phyloP scores from a whole-genome alignment of 2,888 invertebrate species.

The Sinodicranocentrus sp. region DNA sequence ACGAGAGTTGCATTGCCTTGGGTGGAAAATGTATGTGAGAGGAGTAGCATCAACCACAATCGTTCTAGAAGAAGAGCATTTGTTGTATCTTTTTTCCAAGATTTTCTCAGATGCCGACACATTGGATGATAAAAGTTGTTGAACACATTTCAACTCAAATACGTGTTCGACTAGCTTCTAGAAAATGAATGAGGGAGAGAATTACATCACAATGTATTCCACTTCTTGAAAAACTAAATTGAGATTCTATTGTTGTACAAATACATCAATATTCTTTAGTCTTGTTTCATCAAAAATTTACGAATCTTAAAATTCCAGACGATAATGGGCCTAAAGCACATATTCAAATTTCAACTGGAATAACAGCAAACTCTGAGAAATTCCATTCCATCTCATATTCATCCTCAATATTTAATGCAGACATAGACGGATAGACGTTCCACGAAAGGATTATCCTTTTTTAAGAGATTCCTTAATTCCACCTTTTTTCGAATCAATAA shows the following conservation, averaged over 20 bases:
- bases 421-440: no score
- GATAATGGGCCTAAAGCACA: no score
- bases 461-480: no score
- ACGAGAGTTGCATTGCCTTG: not conserved
- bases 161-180: not conserved
- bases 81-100: not conserved
- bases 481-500: no score
- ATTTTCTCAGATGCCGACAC: not conserved
- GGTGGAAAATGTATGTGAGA: not conserved
- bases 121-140: not conserved
- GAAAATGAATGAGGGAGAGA: not conserved
- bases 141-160: no score
- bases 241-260: constrained; percentile 23
- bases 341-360: no score
- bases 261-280: not conserved
- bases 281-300: not conserved
- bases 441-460: no score
- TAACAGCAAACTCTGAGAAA: no score
- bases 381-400: no score
- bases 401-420: no score
- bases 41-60: not conserved
- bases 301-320: no score
- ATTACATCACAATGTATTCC: constrained; percentile 20
- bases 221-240: not conserved
- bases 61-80: not conserved